Percentiles rank a stretch among this genome's conserved stretches.
Evolutionary conservation across 2,888 invertebrate genomes (phyloP).

Genomic region (Pyrocoelia pectoralis): DNA sequence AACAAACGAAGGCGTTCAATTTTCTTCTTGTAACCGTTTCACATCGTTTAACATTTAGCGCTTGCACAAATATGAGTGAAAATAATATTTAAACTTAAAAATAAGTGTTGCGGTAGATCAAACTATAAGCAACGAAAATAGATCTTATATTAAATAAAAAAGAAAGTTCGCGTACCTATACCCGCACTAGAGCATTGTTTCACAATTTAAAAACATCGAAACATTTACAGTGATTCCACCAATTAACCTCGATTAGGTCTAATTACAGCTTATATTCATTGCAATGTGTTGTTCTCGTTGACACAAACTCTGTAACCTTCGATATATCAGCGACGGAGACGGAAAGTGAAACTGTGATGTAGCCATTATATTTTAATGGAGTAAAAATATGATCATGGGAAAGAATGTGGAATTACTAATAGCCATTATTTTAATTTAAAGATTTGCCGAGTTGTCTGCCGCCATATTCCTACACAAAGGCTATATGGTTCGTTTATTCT

Average conservation of each 20-base stretch:
- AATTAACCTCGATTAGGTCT: background rate
- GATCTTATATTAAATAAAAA: background rate
- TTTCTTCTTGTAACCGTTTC: background rate
- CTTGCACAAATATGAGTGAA: background rate
- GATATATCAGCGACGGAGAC: background rate
- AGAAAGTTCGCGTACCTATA: background rate
- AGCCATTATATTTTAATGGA: too few species aligned
- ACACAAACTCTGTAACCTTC: background rate
- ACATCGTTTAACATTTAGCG: background rate
- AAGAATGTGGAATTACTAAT: too few species aligned
- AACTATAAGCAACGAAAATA: too few species aligned
- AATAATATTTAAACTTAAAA: background rate
- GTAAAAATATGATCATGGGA: too few species aligned
- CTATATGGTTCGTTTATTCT: constrained; percentile 77
- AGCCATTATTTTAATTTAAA: too few species aligned
- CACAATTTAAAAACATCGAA: background rate
- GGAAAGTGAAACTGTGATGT: background rate
- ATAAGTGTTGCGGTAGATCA: background rate
- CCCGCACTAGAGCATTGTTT: background rate
- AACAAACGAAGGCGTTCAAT: background rate
- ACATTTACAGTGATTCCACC: background rate
- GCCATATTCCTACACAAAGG: constrained; percentile 74
- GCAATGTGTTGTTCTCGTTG: too few species aligned
- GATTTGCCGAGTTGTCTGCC: constrained; percentile 90
- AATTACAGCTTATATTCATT: background rate